phyloP scores from a whole-genome alignment of 2,113 vertebrate genomes.

The Vicugna pacos region DNA sequence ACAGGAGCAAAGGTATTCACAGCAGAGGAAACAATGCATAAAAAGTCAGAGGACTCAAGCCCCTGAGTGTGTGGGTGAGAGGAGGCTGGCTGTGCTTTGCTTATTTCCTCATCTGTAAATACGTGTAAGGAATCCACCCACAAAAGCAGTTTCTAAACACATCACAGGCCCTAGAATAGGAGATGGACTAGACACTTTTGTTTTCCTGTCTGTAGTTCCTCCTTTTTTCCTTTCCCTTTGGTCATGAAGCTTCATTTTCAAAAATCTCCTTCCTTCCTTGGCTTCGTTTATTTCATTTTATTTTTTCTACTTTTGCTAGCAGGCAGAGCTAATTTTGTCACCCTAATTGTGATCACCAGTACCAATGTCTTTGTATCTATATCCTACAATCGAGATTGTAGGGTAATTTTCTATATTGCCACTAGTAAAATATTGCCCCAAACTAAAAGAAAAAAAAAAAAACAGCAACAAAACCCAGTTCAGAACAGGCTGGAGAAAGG shows the following conservation, averaged over 20 bases:
- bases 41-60: not conserved
- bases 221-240: not conserved
- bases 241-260: not conserved
- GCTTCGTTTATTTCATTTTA: not conserved
- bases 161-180: not conserved
- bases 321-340: not conserved
- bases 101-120: not conserved
- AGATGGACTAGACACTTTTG: not conserved
- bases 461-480: not conserved
- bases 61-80: not conserved
- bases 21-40: not conserved
- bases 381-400: not conserved
- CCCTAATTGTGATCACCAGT: not conserved
- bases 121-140: not conserved
- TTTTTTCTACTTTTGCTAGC: not conserved
- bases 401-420: not conserved
- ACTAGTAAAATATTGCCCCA: not conserved
- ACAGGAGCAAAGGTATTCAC: not conserved
- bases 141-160: not conserved
- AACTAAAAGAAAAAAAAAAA: not conserved
- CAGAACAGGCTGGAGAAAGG: not conserved
- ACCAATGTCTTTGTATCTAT: not conserved
- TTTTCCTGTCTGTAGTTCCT: not conserved
- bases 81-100: not conserved
- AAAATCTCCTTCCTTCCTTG: not conserved